Evolutionary conservation across 2,797 vertebrate genomes (phyloP).

Genomic region (Ctenopoma multispine): DNA sequence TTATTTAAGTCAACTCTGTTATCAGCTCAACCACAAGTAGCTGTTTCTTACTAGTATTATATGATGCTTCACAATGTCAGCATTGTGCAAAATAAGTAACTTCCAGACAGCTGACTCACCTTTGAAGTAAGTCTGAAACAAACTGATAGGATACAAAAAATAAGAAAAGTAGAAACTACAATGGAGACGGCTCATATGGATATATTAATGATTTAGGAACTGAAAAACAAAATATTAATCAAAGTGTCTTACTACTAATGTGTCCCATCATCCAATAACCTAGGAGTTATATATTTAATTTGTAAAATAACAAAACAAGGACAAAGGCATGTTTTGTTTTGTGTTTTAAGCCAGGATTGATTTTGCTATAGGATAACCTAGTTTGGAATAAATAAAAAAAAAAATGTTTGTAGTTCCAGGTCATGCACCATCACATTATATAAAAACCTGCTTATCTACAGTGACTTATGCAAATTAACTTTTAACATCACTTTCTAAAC

Average conservation of each 20-base stretch:
- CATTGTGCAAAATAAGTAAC: constrained; percentile 1
- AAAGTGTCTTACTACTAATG: constrained; percentile 5
- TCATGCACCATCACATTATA: neutral
- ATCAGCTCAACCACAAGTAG: neutral
- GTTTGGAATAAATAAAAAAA: neutral
- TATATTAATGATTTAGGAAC: constrained; percentile 15
- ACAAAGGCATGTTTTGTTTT: neutral
- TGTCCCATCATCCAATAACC: neutral
- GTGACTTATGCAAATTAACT: neutral
- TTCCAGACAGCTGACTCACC: neutral
- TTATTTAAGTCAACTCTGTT: constrained; percentile 8
- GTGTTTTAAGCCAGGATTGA: neutral
- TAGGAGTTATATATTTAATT: neutral
- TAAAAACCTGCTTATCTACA: neutral
- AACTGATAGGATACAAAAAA: constrained; percentile 14
- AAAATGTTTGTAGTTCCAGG: neutral
- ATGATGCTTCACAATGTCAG: constrained; percentile 8
- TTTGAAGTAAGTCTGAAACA: constrained; percentile 23
- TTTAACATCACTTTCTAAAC: neutral
- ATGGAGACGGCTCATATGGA: neutral
- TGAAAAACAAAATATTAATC: constrained; percentile 2
- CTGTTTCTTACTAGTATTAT: neutral
- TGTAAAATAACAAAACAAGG: neutral
- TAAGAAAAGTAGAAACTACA: neutral
- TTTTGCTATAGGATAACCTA: neutral